These are phyloP conservation scores for Alauda arvensis DNA, from an alignment of 2,797 vertebrate species.

Conservation along the genomic window DNA sequence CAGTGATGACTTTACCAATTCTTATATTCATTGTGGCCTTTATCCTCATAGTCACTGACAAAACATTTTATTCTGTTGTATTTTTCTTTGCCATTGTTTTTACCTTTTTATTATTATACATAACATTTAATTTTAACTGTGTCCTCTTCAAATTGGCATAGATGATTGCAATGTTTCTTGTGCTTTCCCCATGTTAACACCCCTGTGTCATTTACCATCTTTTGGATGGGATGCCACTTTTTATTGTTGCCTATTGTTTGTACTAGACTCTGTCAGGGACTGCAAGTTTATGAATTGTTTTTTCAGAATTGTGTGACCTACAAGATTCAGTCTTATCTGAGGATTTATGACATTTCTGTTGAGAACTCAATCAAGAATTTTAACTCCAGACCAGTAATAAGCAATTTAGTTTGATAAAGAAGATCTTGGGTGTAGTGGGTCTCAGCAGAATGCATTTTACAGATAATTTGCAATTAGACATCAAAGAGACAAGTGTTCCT, in stretches of 20 bases:
- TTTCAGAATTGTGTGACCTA: background rate
- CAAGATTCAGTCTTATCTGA: background rate
- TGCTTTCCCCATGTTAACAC: background rate
- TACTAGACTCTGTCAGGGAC: background rate
- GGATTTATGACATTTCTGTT: constrained; percentile 16
- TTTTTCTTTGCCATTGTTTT: background rate
- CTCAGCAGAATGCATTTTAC: background rate
- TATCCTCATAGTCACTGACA: background rate
- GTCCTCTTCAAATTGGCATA: background rate
- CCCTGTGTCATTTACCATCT: background rate
- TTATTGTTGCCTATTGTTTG: constrained; percentile 8
- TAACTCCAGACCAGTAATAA: constrained; percentile 34
- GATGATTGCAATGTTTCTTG: background rate
- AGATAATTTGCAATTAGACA: constrained; percentile 34
- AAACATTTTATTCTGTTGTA: background rate
- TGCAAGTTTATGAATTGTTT: constrained; percentile 20
- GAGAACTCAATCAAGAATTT: constrained; percentile 30
- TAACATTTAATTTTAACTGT: background rate
- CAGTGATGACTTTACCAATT: background rate
- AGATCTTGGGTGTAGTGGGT: background rate
- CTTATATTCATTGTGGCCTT: background rate
- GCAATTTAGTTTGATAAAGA: constrained; percentile 32
- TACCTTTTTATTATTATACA: background rate
- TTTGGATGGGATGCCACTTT: background rate
- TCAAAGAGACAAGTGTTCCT: background rate